Percentiles rank a stretch among this genome's conserved stretches.
Evolutionary conservation across 1,140 invertebrate genomes (phyloP).

Genomic region (Saccostrea echinata): DNA sequence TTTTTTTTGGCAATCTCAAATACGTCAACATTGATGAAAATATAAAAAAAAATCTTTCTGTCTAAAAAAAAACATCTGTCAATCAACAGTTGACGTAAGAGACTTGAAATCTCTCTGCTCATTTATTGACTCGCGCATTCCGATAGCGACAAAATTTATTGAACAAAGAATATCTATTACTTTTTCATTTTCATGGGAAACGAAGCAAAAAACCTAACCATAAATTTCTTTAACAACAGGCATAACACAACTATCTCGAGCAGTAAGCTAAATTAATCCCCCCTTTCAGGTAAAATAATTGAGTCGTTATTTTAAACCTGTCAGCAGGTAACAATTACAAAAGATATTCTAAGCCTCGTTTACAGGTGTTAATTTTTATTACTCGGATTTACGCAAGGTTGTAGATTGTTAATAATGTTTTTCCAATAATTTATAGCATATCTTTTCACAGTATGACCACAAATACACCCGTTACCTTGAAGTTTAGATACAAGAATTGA

Average conservation of each 20-base stretch:
- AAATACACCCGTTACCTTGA: not conserved
- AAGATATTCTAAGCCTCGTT: slow-evolving; percentile 24
- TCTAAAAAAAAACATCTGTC: too few relatives aligned
- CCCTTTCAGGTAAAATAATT: not conserved
- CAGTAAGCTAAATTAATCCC: not conserved
- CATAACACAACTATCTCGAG: slow-evolving; percentile 2
- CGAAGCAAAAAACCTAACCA: not conserved
- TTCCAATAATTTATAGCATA: slow-evolving; percentile 2
- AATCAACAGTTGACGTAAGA: too few relatives aligned
- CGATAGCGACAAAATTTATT: not conserved
- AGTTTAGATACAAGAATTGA: too few relatives aligned
- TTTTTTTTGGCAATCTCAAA: too few relatives aligned
- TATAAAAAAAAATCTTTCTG: too few relatives aligned
- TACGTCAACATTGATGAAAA: too few relatives aligned
- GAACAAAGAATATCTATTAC: slow-evolving; percentile 12
- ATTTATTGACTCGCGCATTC: too few relatives aligned
- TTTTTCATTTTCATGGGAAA: slow-evolving; percentile 24
- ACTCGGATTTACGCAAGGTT: not conserved
- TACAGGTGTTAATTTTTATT: slow-evolving; percentile 11
- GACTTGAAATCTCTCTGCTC: too few relatives aligned
- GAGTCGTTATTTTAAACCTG: not conserved
- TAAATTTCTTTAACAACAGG: not conserved
- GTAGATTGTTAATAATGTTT: slow-evolving; percentile 8
- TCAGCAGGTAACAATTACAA: not conserved
- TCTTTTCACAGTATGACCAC: not conserved